Evolutionary conservation across 1,140 invertebrate species (phyloP).

Genomic region (Drosophila sproati): DNA sequence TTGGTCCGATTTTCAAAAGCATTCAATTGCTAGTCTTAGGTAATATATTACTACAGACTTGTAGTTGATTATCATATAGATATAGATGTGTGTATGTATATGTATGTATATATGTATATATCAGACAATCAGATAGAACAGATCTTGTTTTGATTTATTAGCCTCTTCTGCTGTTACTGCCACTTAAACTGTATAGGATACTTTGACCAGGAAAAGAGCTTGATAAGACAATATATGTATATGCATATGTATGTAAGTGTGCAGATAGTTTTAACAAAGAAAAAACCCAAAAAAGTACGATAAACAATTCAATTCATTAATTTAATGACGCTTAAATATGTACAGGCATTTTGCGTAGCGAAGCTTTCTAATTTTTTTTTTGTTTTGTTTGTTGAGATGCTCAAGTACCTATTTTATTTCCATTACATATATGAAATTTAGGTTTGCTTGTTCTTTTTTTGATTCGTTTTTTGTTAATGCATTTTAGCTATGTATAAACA

Average conservation of each 20-base stretch:
- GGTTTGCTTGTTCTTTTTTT: neutral
- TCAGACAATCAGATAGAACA: slow-evolving; percentile 34
- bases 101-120: slow-evolving; percentile 18
- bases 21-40: slow-evolving; percentile 14
- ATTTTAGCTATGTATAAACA: slow-evolving; percentile 68
- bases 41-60: slow-evolving; percentile 11
- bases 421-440: slow-evolving; percentile 32
- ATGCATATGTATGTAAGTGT: neutral
- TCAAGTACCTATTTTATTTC: slow-evolving; percentile 57
- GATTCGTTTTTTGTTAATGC: slow-evolving; percentile 15
- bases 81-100: neutral
- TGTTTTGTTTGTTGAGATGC: slow-evolving; percentile 21
- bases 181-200: slow-evolving; percentile 39
- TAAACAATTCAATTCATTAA: too few species aligned
- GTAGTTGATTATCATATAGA: slow-evolving; percentile 4
- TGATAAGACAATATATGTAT: slow-evolving; percentile 23
- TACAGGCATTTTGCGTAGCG: slow-evolving; percentile 78
- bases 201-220: slow-evolving; percentile 53
- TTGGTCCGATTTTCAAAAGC: slow-evolving; percentile 41
- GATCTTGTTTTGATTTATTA: slow-evolving; percentile 4
- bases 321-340: slow-evolving; percentile 63
- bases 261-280: slow-evolving; percentile 1
- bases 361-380: slow-evolving; percentile 44
- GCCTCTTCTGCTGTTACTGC: slow-evolving; percentile 24
- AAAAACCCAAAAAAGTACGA: too few species aligned